phyloP scores from a whole-genome alignment of 1,140 invertebrate genomes.

The Drosophila yakuba region DNA sequence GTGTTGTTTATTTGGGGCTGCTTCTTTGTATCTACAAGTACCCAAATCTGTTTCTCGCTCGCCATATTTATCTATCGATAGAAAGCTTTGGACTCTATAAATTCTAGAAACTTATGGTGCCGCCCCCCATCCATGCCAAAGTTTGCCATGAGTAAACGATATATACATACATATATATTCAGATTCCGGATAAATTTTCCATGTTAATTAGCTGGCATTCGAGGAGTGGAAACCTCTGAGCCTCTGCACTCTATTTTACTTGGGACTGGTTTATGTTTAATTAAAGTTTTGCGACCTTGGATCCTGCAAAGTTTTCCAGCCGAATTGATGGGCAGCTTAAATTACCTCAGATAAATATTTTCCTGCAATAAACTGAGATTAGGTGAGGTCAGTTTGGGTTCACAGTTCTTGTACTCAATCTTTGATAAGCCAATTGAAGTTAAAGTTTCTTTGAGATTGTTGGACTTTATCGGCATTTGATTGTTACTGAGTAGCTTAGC shows the following conservation, averaged over 20 bases:
- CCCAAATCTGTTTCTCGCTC: conserved; percentile 30
- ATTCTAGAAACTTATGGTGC: conserved; percentile 53
- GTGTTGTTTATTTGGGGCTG: conserved; percentile 14
- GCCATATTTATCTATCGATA: conserved; percentile 38
- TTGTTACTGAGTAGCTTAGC: conserved; percentile 5
- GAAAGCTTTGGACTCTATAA: conserved; percentile 50
- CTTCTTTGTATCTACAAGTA: conserved; percentile 37
- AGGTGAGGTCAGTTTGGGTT: conserved; percentile 36
- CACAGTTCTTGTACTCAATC: conserved; percentile 3
- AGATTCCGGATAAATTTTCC: conserved; percentile 34
- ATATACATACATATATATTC: not conserved
- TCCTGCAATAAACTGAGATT: conserved; percentile 30
- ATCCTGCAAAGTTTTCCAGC: conserved; percentile 33
- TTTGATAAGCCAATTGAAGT: conserved; percentile 18
- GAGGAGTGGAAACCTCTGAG: conserved; percentile 19
- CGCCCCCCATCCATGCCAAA: not conserved
- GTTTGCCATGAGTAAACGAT: conserved; percentile 35
- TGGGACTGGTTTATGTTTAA: conserved; percentile 16
- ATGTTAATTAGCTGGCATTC: conserved; percentile 52
- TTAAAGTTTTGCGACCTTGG: conserved; percentile 49
- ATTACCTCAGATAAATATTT: conserved; percentile 30
- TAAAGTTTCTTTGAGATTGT: conserved; percentile 7
- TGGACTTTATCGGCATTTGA: conserved; percentile 10
- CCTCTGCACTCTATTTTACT: conserved; percentile 10
- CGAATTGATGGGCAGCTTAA: conserved; percentile 41